A percentile compares a stretch with the other conserved stretches of the same genome.
These are phyloP conservation scores for Pogonocichla stellata DNA, from an alignment of 2,113 vertebrate genomes.

Conservation along the genomic window DNA sequence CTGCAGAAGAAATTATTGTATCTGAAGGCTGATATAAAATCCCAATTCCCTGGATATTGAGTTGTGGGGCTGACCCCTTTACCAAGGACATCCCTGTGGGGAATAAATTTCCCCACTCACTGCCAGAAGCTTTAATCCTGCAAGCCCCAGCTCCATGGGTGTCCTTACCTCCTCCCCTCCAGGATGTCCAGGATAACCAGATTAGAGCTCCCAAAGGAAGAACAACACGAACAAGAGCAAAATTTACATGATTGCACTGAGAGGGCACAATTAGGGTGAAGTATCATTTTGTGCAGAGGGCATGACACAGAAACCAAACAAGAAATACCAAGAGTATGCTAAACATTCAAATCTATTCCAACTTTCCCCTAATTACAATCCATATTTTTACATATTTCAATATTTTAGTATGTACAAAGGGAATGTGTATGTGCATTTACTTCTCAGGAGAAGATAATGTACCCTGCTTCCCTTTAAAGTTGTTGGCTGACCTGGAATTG, in stretches of 20 bases:
- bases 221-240: not conserved
- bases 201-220: not conserved
- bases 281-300: not conserved
- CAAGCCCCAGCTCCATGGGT: rapidly evolving
- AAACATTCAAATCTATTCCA: conserved; percentile 62
- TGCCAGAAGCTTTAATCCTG: not conserved
- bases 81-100: not conserved
- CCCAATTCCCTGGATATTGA: not conserved
- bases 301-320: not conserved
- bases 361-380: conserved; percentile 23
- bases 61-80: not conserved
- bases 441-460: not conserved
- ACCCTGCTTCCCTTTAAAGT: not conserved
- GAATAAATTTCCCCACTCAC: not conserved
- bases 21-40: not conserved
- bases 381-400: conserved; percentile 63
- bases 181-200: not conserved
- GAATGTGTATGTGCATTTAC: not conserved
- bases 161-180: not conserved
- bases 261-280: not conserved
- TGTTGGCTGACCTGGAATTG: conserved; percentile 16
- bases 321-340: conserved; percentile 1
- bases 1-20: not conserved
- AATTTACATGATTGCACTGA: conserved; percentile 28
- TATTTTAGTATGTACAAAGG: conserved; percentile 32